Percentiles rank a stretch among this genome's conserved stretches.
Evolutionary conservation across 2,113 vertebrate species (phyloP).

Genomic region (Gobio gobio): DNA sequence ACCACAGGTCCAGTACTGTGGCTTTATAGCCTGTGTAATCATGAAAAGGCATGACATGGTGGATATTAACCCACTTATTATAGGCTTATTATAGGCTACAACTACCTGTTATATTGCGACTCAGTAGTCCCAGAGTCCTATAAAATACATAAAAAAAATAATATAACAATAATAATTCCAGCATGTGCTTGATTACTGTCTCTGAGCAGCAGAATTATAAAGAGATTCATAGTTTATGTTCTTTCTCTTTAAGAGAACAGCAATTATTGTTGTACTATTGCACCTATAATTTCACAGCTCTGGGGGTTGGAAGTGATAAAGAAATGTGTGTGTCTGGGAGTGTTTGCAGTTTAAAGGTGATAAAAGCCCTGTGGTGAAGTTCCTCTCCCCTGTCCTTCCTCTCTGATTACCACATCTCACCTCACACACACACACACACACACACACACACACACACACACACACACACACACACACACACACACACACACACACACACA

Average conservation of each 20-base stretch:
- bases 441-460: neutral
- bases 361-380: slow-evolving; percentile 42
- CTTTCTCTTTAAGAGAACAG: slow-evolving; percentile 19
- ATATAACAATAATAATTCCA: neutral
- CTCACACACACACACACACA: slow-evolving; percentile 21
- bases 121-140: neutral
- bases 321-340: slow-evolving; percentile 31
- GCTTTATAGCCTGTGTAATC: neutral
- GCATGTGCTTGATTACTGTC: neutral
- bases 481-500: neutral
- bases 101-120: neutral
- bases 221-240: slow-evolving; percentile 3
- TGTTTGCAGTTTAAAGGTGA: slow-evolving; percentile 41
- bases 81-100: neutral
- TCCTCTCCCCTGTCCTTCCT: neutral
- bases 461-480: neutral
- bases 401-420: slow-evolving; percentile 13
- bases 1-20: neutral
- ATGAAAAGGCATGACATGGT: neutral
- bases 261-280: slow-evolving; percentile 40
- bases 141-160: too few relatives aligned
- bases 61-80: slow-evolving; percentile 14
- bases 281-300: slow-evolving; percentile 29
- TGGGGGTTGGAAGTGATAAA: slow-evolving; percentile 13
- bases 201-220: slow-evolving; percentile 25